Percentiles rank a stretch among this genome's conserved stretches.
These are phyloP conservation scores for Crax fasciolata DNA, from an alignment of 2,797 vertebrate species.

Conservation along the genomic window DNA sequence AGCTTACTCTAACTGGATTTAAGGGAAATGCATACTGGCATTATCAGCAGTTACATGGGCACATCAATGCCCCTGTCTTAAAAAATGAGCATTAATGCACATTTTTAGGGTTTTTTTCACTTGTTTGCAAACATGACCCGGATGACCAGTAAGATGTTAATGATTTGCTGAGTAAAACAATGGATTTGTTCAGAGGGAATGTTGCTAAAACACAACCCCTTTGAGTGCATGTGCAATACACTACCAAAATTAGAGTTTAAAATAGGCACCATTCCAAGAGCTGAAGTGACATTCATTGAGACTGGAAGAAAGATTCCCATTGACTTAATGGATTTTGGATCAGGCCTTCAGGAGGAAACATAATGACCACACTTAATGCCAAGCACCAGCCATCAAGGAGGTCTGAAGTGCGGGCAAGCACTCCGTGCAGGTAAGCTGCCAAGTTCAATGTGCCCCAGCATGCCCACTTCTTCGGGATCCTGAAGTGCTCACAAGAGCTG, in stretches of 20 bases:
- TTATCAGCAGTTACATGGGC: neutral
- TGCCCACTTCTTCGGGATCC: slow-evolving; percentile 18
- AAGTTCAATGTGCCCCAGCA: slow-evolving; percentile 49
- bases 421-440: slow-evolving; percentile 6
- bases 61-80: neutral
- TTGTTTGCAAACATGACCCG: neutral
- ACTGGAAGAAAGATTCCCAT: neutral
- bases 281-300: neutral
- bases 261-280: neutral
- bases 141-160: neutral
- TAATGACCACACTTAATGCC: neutral
- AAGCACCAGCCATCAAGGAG: neutral
- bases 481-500: slow-evolving; percentile 53
- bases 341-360: neutral
- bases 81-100: slow-evolving; percentile 27
- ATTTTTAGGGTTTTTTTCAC: rapidly evolving
- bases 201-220: neutral
- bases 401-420: neutral
- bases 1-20: neutral
- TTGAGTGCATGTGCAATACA: neutral
- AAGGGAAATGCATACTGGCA: neutral
- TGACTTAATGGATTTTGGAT: neutral
- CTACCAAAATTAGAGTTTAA: neutral
- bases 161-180: neutral
- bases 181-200: neutral